Evolutionary conservation across 64 coral and sea anemone species (phyloP).

Genomic region (Montipora foliosa): DNA sequence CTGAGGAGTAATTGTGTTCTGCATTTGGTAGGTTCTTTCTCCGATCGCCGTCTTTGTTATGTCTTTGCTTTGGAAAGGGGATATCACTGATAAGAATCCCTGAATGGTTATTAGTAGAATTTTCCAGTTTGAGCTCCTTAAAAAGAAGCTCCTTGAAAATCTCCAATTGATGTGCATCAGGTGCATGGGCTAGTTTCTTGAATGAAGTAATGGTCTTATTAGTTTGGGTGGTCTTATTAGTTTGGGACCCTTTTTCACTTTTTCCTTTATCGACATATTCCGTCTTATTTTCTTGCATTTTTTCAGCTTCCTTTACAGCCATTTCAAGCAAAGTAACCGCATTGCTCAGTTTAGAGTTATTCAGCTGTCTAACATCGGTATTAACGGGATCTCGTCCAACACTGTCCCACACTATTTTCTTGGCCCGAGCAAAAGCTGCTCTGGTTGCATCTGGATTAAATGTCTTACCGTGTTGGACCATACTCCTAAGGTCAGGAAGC

Average conservation of each 20-base stretch:
- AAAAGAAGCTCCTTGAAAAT: background rate
- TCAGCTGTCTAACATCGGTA: slow-evolving; percentile 2
- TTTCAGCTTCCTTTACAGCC: slow-evolving; percentile 28
- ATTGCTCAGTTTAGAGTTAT: slow-evolving; percentile 41
- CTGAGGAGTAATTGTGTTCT: background rate
- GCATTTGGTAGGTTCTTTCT: background rate
- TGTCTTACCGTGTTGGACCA: slow-evolving; percentile 27
- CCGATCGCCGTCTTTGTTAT: background rate
- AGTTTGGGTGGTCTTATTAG: background rate
- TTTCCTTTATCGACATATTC: background rate
- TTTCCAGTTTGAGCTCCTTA: slow-evolving; percentile 18
- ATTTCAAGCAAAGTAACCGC: slow-evolving; percentile 42
- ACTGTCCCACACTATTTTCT: slow-evolving; percentile 47
- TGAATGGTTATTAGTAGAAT: slow-evolving; percentile 7
- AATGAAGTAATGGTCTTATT: background rate
- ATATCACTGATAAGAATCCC: slow-evolving; percentile 37
- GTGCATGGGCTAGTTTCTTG: background rate
- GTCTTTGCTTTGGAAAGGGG: slow-evolving; percentile 40
- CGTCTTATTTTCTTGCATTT: slow-evolving; percentile 38
- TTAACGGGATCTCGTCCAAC: background rate
- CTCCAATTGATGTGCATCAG: background rate
- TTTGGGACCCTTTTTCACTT: background rate
- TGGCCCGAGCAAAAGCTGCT: slow-evolving; percentile 28
- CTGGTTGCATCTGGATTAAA: slow-evolving; percentile 33
- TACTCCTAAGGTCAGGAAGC: slow-evolving; percentile 43